phyloP scores from a whole-genome alignment of 1,140 invertebrate genomes.

The Caenorhabditis latens region DNA sequence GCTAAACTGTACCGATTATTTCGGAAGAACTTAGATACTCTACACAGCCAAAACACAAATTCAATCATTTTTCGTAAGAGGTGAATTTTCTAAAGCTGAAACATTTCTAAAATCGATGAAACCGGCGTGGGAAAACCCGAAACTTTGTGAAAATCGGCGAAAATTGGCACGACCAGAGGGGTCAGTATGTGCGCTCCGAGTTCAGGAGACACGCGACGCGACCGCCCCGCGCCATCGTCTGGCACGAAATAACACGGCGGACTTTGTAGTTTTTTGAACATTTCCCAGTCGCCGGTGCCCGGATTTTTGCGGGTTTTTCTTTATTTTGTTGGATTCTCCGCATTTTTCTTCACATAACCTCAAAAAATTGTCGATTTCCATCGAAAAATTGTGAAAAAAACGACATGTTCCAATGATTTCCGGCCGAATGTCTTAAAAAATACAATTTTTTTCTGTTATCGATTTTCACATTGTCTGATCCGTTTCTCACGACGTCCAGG shows the following conservation, averaged over 20 bases:
- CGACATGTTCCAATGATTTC: neutral
- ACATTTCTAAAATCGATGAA: neutral
- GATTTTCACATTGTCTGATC: neutral
- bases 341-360: neutral
- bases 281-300: neutral
- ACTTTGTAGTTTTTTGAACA: conserved; percentile 42
- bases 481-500: neutral
- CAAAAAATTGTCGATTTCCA: neutral
- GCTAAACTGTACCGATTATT: no score
- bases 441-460: neutral
- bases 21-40: no score
- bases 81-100: neutral
- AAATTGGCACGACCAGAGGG: neutral
- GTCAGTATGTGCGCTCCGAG: conserved; percentile 3
- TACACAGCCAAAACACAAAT: no score
- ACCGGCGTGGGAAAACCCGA: neutral
- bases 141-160: neutral
- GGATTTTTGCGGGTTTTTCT: neutral
- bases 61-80: no score
- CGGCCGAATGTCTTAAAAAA: conserved; percentile 28
- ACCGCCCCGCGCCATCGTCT: conserved; percentile 5
- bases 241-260: conserved; percentile 47
- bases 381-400: neutral
- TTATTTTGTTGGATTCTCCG: conserved; percentile 34
- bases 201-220: conserved; percentile 3